Evolutionary conservation across 2,888 invertebrate genomes (phyloP).

Genomic region (Sisyra nigra): DNA sequence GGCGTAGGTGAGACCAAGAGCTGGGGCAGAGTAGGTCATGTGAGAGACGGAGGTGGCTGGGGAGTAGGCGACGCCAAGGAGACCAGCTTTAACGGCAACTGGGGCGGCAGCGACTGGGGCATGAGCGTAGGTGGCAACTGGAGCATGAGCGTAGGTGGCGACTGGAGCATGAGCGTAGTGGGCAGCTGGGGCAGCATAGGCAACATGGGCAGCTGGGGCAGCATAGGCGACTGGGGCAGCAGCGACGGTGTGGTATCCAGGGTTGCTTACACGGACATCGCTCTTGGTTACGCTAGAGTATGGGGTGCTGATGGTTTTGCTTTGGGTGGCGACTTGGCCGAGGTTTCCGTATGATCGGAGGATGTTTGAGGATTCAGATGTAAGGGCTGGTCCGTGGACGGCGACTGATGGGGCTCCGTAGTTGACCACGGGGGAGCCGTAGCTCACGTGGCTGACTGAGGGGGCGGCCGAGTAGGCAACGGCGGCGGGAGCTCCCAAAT

Average conservation of each 20-base stretch:
- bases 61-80: conserved; percentile 41
- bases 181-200: conserved; percentile 16
- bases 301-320: conserved; percentile 54
- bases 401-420: conserved; percentile 21
- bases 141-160: conserved; percentile 15
- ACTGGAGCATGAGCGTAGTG: conserved; percentile 20
- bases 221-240: conserved; percentile 10
- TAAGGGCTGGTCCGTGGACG: conserved; percentile 33
- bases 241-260: conserved; percentile 28
- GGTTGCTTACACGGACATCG: conserved; percentile 54
- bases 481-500: conserved; percentile 24
- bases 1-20: conserved; percentile 35
- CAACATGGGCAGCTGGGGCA: conserved; percentile 5
- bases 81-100: conserved; percentile 30
- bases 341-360: conserved; percentile 47
- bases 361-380: conserved; percentile 42
- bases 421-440: conserved; percentile 16
- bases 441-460: conserved; percentile 32
- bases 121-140: conserved; percentile 24
- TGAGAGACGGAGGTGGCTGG: conserved; percentile 43
- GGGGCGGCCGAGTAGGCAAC: conserved; percentile 45
- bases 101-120: conserved; percentile 31
- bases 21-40: conserved; percentile 30
- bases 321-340: conserved; percentile 50
- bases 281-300: conserved; percentile 55